Evolutionary conservation across 2,888 invertebrate species (phyloP).

Genomic region (Endotricha flammealis): DNA sequence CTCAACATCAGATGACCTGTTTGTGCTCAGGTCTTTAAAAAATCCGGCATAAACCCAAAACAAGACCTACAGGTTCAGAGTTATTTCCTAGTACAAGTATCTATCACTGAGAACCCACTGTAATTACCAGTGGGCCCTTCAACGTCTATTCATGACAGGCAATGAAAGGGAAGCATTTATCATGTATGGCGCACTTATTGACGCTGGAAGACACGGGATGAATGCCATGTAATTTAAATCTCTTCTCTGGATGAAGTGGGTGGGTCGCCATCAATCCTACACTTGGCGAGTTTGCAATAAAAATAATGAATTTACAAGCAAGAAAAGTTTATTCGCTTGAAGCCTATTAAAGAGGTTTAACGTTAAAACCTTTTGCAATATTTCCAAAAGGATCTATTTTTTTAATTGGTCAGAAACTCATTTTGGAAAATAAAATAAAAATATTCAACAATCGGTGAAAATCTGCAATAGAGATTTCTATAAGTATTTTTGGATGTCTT

Average conservation of each 20-base stretch:
- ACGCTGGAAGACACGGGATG: slow-evolving; percentile 38
- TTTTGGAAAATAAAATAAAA: too few relatives aligned
- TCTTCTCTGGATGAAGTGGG: slow-evolving; percentile 17
- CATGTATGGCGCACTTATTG: slow-evolving; percentile 39
- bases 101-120: slow-evolving; percentile 20
- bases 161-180: slow-evolving; percentile 64
- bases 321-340: neutral
- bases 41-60: neutral
- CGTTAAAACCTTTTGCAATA: too few relatives aligned
- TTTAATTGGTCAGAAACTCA: too few relatives aligned
- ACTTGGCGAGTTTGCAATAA: slow-evolving; percentile 1
- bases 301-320: neutral
- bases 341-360: slow-evolving; percentile 18
- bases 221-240: slow-evolving; percentile 26
- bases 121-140: slow-evolving; percentile 51
- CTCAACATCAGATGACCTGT: too few relatives aligned
- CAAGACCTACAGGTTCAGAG: neutral
- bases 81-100: slow-evolving; percentile 4
- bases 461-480: too few relatives aligned
- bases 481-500: too few relatives aligned
- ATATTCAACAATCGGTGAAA: too few relatives aligned
- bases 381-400: too few relatives aligned
- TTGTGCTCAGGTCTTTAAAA: too few relatives aligned
- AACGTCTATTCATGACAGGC: slow-evolving; percentile 42
- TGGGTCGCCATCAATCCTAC: slow-evolving; percentile 10